Evolutionary conservation across 2,113 vertebrate genomes (phyloP), one percentile per base, ranked within the genome.

Genomic region (Ciconia boyciana): DNA sequence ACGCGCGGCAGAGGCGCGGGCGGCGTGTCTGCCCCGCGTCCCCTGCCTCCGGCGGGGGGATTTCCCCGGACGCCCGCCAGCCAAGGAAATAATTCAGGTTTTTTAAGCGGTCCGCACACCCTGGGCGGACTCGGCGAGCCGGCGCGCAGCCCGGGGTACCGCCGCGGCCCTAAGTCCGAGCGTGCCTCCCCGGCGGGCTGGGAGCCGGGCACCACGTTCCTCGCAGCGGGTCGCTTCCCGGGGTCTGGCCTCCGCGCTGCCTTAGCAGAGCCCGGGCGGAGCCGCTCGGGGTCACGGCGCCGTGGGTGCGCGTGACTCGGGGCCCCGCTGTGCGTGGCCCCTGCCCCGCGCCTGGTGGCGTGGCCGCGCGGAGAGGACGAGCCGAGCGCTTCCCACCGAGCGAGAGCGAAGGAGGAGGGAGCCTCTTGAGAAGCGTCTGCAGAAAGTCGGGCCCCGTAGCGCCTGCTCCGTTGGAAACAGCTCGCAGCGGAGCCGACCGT

Each of bases 381-480:
- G 55, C 36, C 13, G 2, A 34, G 2, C 17, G 39, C 9, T 22
- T 49, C 32, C 18, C 20, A 0, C 1, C 11, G n/a, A 22, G 46
- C 3, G 15, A 49, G 21, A 24, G 66, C 17, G 2, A 29, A 22
- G 13, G 5, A 13, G 10, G 14, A 44, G 36, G 32, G 39, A 81
- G 26, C 43, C 21, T 14, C 5, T 0, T 3, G 39, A 20, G 10
- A 49, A 54, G 41, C 6, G 3, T 9, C 31, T 21, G 3, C 61
- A 6, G 39, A 46, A 36, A 20, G 29, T 7, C 41, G 2, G 39
- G 11, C 0, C n/a, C 0, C 0, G 34, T 5, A 3, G 71, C 1
- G 31, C 34, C 66, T 5, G 25, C 60, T 19, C 15, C 9, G 6
- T 4, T 16, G 49, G 82, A 7, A 46, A 11, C 24, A 2, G 13